Evolutionary conservation across 64 coral and sea anemone species (phyloP), one percentile per base, ranked within the genome.

Genomic region (Porites lutea): DNA sequence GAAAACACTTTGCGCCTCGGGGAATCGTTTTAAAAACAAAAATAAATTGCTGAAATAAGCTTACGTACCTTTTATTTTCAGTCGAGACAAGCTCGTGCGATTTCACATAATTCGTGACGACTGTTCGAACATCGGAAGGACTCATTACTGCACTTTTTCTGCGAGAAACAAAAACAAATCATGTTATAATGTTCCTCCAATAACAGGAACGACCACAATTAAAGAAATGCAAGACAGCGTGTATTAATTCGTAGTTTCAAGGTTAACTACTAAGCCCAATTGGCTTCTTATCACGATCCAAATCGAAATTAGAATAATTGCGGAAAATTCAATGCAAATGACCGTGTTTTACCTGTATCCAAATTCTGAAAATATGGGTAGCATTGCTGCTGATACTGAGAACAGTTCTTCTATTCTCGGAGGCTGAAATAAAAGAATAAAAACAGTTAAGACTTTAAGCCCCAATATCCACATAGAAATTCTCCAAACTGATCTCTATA

Each of bases 361-460:
- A 82, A 77, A 47, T 80, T 87, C 88, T 65, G 88, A 27, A 89
- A 96, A 99, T 75, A 99, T 51, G 0, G 76, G 55, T 27, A 86
- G 21, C 46, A 88, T 37, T 50, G 94, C 71, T 77, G 88, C 97
- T 50, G 97, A 99, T 47, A 99, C 97, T 9, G 97, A 87, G 55
- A 94, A 93, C 78, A 96, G 55, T 58, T 99, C 97, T 87, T 96
- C 94, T 78, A 99, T 99, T 55, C 82, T 59, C 47, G 97, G 97
- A 72, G 92, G 88, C 95, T 94, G 67, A 88, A 67, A 43, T 20
- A 74, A 71, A 27, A 57, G 18, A 21, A 44, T 2, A 46, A 65
- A 65, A 65, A 18, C 13, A 18, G 4, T 65, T 13, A 65, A 0
- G 62, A 4, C 27, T 37, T 37, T 37, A 37, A 37, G 27, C 27